Base-by-base conservation (phyloP, 35 echinoderm and acorn worm genomes). In the Apostichopus japonicus region DNA sequence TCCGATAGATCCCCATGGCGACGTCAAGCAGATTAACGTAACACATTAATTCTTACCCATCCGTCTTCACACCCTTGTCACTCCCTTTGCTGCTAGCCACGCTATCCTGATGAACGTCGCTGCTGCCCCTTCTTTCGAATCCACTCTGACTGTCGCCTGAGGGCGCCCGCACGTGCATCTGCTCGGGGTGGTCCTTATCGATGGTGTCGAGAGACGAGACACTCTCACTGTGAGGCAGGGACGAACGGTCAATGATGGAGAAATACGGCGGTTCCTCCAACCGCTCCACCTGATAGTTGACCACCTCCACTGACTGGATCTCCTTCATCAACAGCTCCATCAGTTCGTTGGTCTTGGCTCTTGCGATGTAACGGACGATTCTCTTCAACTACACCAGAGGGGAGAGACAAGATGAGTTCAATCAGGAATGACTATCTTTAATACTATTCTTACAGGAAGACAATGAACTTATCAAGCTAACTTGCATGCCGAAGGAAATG, bases 241-340 rank as follows among this genome's bases (percentile, higher is more conserved):
- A 81, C 14, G 89, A 83, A 33, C 93, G 92, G 77, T 92, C 79
- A 79, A 83, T 96, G 23, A 96, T 92, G 83, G 88, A 94, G 92
- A 96, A 99, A 86, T 92, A 99, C 4, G 97, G 97, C 11, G 95
- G 93, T 21, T 96, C 97, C 17, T 96, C 95, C 1, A 75, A 80
- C 10, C 95, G 86, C 73, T 99, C 97, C 57, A 99, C 94, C 73
- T 91, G 94, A 67, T 95, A 93, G 67, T 96, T 94, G 88, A 99
- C 95, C 9, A 91, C 51, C 1, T 99, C 97, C 55, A 93, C 93
- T 11, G 93, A 96, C 8, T 96, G 88, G 84, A 99, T 93, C 86
- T 99, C 97, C 53, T 93, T 94, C 97, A 99, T 95, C 61, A 99
- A 73, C 72, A 96, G 95, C 51, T 99, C 95, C 87, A 99, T 93